Conservation (phyloP, 2,797 vertebrate species). For the Galaxias olidus region DNA sequence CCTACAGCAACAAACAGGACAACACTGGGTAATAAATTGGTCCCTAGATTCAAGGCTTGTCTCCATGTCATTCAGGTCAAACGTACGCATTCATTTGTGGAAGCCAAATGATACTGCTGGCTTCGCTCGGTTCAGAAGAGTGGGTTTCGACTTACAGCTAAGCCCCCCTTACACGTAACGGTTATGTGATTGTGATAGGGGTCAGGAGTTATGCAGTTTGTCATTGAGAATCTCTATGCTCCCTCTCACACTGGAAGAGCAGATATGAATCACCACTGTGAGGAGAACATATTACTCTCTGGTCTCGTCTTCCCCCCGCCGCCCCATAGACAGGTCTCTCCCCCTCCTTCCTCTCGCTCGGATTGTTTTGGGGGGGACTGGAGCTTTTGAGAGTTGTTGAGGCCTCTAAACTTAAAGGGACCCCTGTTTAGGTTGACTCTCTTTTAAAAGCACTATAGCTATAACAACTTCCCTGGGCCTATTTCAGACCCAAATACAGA, state of each 20-base stretch:
- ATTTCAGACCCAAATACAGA: slow-evolving; percentile 65
- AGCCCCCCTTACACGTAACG: slow-evolving; percentile 11
- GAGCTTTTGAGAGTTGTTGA: slow-evolving; percentile 22
- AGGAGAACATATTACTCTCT: slow-evolving; percentile 37
- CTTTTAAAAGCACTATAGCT: slow-evolving; percentile 50
- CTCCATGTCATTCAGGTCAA: slow-evolving; percentile 41
- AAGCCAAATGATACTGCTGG: slow-evolving; percentile 56
- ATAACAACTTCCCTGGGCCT: slow-evolving; percentile 57
- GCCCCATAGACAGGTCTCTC: background rate
- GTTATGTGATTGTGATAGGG: slow-evolving; percentile 33
- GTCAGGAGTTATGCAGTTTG: slow-evolving; percentile 48
- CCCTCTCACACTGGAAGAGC: slow-evolving; percentile 40
- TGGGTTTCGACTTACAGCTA: slow-evolving; percentile 35
- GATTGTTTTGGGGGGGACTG: background rate
- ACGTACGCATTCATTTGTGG: slow-evolving; percentile 43
- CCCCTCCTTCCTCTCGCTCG: background rate
- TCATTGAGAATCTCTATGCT: slow-evolving; percentile 35
- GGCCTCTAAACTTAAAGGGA: slow-evolving; percentile 32
- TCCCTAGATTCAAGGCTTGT: slow-evolving; percentile 36
- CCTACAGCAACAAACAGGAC: slow-evolving; percentile 9
- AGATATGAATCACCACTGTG: slow-evolving; percentile 46
- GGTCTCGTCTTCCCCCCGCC: slow-evolving; percentile 6
- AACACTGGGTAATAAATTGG: slow-evolving; percentile 14
- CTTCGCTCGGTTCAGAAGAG: slow-evolving; percentile 28
- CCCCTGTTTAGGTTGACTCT: slow-evolving; percentile 55